Base-by-base conservation (phyloP, 2,888 invertebrate genomes). In the Ceramica pisi region DNA sequence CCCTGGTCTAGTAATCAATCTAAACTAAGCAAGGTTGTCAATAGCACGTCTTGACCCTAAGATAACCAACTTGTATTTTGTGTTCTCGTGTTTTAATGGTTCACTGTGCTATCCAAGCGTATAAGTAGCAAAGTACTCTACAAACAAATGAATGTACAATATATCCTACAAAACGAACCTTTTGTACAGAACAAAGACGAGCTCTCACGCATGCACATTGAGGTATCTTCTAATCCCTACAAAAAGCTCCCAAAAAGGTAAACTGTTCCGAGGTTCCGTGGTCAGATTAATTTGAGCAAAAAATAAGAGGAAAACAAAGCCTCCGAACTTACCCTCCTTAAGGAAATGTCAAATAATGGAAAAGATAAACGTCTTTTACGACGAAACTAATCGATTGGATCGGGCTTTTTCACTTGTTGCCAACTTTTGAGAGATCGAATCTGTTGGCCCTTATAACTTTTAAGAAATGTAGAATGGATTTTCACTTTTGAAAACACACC, bases 281-380 rank as follows among this genome's bases (percentile, higher is more conserved):
- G 62, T 53, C 60, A 26, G 66, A 59, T 66, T 71, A 76, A 80
- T 76, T 62, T 63, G 55, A 26, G 65, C 59, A 80, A 80, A 79
- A 80, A 80, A 71, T 23, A 14, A 46, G 26, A 38, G 12, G 51
- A 41, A 65, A 67, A 50, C 46, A 61, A 74, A 64, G 23, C 23
- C 31, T 51, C 16, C 48, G 2, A 7, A 64, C 50, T 44, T 67
- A 31, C 19, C 23, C 35, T 61, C 16, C 51, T 44, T 38, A 35
- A 64, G 64, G 60, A 67, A 72, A 56, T 23, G 31, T 35, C 31
- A n/a, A 56, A 53, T 64, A 71, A 66, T 41, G 60, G 44, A 35
- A 65, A 67, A 72, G 56, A 65, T 67, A 62, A 72, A 80, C 31
- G 60, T 12, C 57, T 65, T 63, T 67, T 21, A 14, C 46, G 26